Evolutionary conservation across 2,797 vertebrate genomes (phyloP).

Genomic region (Periophthalmus magnuspinnatus): DNA sequence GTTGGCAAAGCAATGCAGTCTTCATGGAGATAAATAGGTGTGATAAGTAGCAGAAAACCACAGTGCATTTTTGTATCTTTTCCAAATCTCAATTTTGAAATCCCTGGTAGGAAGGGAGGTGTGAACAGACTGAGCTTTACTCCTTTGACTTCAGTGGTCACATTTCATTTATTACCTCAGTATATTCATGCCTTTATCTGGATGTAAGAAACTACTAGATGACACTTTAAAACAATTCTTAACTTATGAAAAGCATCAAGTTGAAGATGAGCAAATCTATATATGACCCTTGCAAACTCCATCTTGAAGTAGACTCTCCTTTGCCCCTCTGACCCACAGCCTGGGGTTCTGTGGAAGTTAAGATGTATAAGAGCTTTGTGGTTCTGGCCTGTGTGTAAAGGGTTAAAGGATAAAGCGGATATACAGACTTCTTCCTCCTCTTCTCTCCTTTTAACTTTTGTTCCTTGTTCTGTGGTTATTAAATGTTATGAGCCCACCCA

Average conservation of each 20-base stretch:
- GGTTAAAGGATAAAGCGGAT: slow-evolving; percentile 43
- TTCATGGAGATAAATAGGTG: too few relatives aligned
- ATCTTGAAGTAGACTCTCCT: slow-evolving; percentile 24
- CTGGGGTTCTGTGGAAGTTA: slow-evolving; percentile 16
- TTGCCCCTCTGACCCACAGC: neutral
- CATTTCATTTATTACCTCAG: neutral
- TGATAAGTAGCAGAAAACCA: too few relatives aligned
- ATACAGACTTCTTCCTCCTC: slow-evolving; percentile 66
- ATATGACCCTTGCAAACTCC: slow-evolving; percentile 30
- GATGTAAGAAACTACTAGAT: neutral
- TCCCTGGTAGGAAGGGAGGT: neutral
- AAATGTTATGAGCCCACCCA: slow-evolving; percentile 64
- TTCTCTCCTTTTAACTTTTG: slow-evolving; percentile 63
- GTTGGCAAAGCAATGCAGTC: too few relatives aligned
- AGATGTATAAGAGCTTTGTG: slow-evolving; percentile 8
- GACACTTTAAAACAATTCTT: too few relatives aligned
- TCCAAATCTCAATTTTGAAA: too few relatives aligned
- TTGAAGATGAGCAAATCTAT: neutral
- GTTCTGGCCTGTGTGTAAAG: slow-evolving; percentile 27
- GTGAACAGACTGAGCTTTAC: neutral
- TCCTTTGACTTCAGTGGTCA: neutral
- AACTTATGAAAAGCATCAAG: neutral
- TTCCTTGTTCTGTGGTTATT: slow-evolving; percentile 89
- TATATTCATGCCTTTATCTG: neutral
- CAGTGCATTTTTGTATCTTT: too few relatives aligned